phyloP scores from a whole-genome alignment of 2,888 invertebrate species.

The Didymodactylos carnosus region DNA sequence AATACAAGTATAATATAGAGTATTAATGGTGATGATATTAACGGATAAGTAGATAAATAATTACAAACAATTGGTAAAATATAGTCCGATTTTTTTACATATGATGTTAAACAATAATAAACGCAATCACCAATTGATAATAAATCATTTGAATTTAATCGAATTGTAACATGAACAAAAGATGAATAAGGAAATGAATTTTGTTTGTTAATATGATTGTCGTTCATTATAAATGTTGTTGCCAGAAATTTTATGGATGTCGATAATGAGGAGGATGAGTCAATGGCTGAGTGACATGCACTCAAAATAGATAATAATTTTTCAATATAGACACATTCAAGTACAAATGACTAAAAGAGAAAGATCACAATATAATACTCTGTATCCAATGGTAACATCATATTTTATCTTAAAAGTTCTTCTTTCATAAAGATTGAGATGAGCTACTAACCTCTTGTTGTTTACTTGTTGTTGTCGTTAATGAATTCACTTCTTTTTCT shows the following conservation, averaged over 20 bases:
- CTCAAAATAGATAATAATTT: not conserved
- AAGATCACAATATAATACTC: too few relatives aligned
- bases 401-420: too few relatives aligned
- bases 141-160: not conserved
- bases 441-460: too few relatives aligned
- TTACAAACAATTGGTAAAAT: not conserved
- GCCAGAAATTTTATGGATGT: not conserved
- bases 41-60: not conserved
- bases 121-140: not conserved
- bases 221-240: not conserved
- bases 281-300: not conserved
- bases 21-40: not conserved
- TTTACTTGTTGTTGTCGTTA: too few relatives aligned
- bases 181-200: too few relatives aligned
- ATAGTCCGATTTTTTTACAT: not conserved
- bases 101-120: not conserved
- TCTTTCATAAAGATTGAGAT: too few relatives aligned
- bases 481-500: too few relatives aligned
- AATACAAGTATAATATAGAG: not conserved
- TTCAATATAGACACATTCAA: not conserved
- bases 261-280: not conserved
- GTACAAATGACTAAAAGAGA: too few relatives aligned
- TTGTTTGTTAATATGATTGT: too few relatives aligned
- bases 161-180: not conserved
- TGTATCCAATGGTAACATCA: too few relatives aligned